Conservation (phyloP, 2,113 vertebrate species). For the Terrapene triunguis region DNA sequence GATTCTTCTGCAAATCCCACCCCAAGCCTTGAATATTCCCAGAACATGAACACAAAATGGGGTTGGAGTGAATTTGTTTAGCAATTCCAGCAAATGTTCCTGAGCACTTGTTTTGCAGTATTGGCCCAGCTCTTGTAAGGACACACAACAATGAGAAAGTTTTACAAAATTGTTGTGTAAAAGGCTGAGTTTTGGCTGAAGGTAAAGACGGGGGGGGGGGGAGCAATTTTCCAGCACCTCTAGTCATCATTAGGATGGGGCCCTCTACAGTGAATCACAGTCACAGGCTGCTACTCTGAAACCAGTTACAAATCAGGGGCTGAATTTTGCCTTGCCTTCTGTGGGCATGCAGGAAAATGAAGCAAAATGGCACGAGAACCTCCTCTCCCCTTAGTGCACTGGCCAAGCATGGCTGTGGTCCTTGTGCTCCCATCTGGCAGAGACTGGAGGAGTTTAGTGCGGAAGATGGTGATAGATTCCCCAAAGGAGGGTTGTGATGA, state of each 20-base stretch:
- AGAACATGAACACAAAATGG: too few relatives aligned
- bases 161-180: neutral
- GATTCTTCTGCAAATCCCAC: neutral
- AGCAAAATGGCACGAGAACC: neutral
- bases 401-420: neutral
- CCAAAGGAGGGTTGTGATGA: neutral
- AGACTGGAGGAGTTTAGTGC: neutral
- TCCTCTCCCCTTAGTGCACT: neutral
- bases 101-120: neutral
- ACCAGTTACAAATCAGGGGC: neutral
- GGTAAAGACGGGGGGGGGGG: neutral
- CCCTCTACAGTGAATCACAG: neutral
- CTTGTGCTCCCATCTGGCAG: neutral
- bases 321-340: too few relatives aligned
- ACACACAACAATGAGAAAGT: fast-evolving
- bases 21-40: neutral
- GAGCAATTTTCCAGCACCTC: neutral
- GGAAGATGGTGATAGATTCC: neutral
- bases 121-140: neutral
- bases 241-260: neutral
- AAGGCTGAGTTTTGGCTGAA: neutral
- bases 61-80: neutral
- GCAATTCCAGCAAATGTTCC: neutral
- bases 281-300: neutral
- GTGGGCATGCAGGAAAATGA: neutral